These are phyloP conservation scores for Megaceryle alcyon DNA, from an alignment of 2,797 vertebrate genomes.

Conservation along the genomic window DNA sequence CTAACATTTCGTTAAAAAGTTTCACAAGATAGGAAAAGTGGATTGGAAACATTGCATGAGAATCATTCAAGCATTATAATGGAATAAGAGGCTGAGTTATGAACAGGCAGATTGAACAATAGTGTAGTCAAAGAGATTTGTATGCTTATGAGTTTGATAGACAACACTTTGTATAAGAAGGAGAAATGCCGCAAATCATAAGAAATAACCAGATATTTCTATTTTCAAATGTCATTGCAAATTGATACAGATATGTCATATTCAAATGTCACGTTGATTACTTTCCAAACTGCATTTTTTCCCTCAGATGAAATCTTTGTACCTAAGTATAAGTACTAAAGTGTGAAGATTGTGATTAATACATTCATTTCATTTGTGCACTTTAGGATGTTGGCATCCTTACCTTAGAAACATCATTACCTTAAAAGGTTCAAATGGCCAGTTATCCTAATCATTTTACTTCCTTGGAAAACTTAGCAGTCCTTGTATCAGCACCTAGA, in stretches of 20 bases:
- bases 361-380: neutral
- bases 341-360: neutral
- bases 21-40: slow-evolving; percentile 74
- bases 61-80: slow-evolving; percentile 78
- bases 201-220: neutral
- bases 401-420: neutral
- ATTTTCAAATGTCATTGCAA: neutral
- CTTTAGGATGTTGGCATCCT: neutral
- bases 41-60: slow-evolving; percentile 73
- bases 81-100: slow-evolving; percentile 74
- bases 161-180: neutral
- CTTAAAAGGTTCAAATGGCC: neutral
- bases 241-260: neutral
- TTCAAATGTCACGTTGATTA: neutral
- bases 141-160: slow-evolving; percentile 64
- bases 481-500: neutral
- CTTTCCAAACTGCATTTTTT: neutral
- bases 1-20: slow-evolving; percentile 80
- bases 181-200: neutral
- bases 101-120: slow-evolving; percentile 65
- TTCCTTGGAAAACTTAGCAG: neutral
- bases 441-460: neutral
- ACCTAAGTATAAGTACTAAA: neutral
- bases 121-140: slow-evolving; percentile 64
- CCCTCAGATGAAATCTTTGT: neutral